Evolutionary conservation across 2,888 invertebrate species (phyloP).

Genomic region (Erebia ligea): DNA sequence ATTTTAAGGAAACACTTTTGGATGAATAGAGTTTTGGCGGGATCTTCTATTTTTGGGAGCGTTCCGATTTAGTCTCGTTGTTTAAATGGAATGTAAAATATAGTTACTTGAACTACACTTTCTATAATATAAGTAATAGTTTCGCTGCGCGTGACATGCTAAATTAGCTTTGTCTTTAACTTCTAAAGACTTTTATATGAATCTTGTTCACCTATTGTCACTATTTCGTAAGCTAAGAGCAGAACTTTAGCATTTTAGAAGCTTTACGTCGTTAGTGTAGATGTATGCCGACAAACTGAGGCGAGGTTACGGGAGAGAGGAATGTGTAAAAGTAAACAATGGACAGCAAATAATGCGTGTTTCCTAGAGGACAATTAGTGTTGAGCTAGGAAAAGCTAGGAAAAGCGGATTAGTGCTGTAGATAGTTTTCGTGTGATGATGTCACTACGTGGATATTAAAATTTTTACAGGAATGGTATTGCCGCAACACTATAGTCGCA

Average conservation of each 20-base stretch:
- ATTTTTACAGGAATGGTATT: background rate
- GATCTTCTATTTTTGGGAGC: conserved; percentile 9
- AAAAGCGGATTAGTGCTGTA: conserved; percentile 35
- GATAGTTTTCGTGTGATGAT: background rate
- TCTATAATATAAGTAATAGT: background rate
- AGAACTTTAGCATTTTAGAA: no score
- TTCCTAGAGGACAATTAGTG: conserved; percentile 51
- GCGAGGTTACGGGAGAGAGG: background rate
- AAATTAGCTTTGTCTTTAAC: no score
- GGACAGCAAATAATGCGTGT: conserved; percentile 50
- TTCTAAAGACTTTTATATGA: no score
- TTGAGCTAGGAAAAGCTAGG: conserved; percentile 46
- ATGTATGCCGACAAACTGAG: background rate
- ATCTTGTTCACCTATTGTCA: no score
- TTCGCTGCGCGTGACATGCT: no score
- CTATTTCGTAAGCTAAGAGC: no score
- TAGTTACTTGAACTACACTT: conserved; percentile 2
- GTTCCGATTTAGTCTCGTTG: background rate
- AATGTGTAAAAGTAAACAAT: conserved; percentile 54
- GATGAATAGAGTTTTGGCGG: conserved; percentile 18
- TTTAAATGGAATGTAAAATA: conserved; percentile 4
- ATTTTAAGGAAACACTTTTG: conserved; percentile 31
- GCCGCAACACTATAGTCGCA: no score
- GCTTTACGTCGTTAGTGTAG: background rate
- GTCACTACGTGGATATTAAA: background rate